Evolutionary conservation across 2,113 vertebrate genomes (phyloP).

Genomic region (Ceyx melanurus): DNA sequence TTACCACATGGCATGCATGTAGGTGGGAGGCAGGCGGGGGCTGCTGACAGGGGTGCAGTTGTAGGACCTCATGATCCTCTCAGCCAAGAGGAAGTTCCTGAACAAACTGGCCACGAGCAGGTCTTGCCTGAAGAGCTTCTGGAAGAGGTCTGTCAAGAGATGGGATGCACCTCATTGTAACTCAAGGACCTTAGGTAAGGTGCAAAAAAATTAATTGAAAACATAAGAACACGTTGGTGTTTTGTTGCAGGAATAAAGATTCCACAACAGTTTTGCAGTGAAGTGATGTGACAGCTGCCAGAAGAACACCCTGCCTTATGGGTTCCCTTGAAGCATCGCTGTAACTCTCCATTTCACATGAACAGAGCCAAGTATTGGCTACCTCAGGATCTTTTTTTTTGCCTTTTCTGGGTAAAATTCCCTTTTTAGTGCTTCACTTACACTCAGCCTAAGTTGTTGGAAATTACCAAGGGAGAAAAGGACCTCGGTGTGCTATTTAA

Average conservation of each 20-base stretch:
- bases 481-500: not conserved
- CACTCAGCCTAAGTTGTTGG: not conserved
- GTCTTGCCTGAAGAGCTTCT: slow-evolving; percentile 98
- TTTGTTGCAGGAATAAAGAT: not conserved
- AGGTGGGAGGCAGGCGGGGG: slow-evolving; percentile 92
- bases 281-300: accelerated
- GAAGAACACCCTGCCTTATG: not conserved
- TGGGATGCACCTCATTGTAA: accelerated
- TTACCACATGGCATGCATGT: slow-evolving; percentile 99
- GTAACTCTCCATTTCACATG: accelerated
- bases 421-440: not conserved
- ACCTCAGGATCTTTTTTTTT: not conserved
- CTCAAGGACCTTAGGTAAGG: accelerated
- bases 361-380: not conserved
- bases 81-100: slow-evolving; percentile 94
- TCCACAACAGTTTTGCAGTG: not conserved
- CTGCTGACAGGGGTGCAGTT: slow-evolving; percentile 98
- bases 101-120: slow-evolving; percentile 96
- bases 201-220: accelerated
- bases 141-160: slow-evolving; percentile 88
- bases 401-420: not conserved
- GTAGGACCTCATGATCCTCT: slow-evolving; percentile 97
- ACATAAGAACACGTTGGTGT: accelerated
- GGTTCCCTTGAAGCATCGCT: not conserved
- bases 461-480: not conserved